Evolutionary conservation across 2,113 vertebrate genomes (phyloP), one percentile per base, ranked within the genome.

Genomic region (Smithornis capensis): DNA sequence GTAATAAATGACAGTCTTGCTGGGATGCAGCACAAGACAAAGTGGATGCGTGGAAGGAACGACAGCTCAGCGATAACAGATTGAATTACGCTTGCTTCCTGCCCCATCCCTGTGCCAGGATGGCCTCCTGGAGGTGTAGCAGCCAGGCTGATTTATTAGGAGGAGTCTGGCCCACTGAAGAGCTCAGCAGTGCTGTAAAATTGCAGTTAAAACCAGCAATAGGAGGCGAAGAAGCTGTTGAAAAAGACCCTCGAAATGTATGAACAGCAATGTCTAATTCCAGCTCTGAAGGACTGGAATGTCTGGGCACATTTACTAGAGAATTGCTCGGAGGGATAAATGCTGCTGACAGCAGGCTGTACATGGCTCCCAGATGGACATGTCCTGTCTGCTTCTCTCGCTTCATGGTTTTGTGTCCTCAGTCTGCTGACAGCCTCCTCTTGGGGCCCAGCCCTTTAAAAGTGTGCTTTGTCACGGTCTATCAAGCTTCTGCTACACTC

Each of bases 401-500:
- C 94, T 90, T 88, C 50, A 15, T 57, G 49, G 45, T 2, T 95
- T 82, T 62, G 82, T 90, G 78, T 88, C 92, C 85, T 12, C 53
- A 73, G 55, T 29, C 74, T 93, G 84, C 82, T 91, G 85, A 76
- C 85, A 90, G 82, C 81, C 78, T 79, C 74, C 92, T 85, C 78
- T 83, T 31, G 92, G 82, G 92, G 85, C 90, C 63, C 55, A 90
- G 92, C 25, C 67, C 87, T 92, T 90, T 85, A 57, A 40, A 71
- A 92, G 94, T 73, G 85, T 90, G 57, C 91, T 91, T 94, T 94
- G 92, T 90, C 85, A 93, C 1, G 67, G 75, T 92, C 95, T 71
- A 33, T 92, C 85, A 76, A 90, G 85, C 90, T 91, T 62, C 50
- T 93, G 70, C 95, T 91, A 40, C 83, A 19, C 77, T 87, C 2